These are phyloP conservation scores for Diadegma fenestrale DNA, from an alignment of 2,888 invertebrate genomes.

Conservation along the genomic window DNA sequence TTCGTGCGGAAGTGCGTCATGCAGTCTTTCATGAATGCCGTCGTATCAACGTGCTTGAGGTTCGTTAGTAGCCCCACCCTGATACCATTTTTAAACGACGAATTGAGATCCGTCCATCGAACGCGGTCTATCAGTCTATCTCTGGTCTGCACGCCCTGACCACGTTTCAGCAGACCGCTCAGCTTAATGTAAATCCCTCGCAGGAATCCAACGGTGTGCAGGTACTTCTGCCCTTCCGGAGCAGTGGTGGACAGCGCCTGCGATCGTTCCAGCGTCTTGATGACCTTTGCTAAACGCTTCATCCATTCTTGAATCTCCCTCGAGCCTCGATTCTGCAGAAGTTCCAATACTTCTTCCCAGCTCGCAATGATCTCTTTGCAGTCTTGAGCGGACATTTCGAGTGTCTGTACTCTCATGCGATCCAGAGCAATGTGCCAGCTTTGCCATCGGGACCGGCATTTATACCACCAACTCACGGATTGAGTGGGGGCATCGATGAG, in stretches of 20 bases:
- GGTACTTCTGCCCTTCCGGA: conserved; percentile 10
- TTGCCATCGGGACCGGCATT: neutral
- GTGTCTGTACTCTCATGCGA: neutral
- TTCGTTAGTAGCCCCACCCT: no score
- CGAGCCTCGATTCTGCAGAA: conserved; percentile 19
- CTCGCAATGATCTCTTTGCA: conserved; percentile 23
- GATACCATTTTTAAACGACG: no score
- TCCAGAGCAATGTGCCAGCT: conserved; percentile 2
- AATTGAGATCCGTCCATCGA: no score
- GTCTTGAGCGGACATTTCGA: conserved; percentile 23
- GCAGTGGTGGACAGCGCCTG: neutral
- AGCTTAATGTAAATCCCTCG: conserved; percentile 5
- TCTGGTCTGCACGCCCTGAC: conserved; percentile 3
- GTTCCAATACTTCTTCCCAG: conserved; percentile 20
- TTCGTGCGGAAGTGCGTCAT: no score
- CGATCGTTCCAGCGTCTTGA: neutral
- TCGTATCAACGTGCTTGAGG: no score
- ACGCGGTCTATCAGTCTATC: conserved; percentile 13
- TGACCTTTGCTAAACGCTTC: conserved; percentile 9
- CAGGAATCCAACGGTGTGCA: conserved; percentile 6
- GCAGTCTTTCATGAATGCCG: no score
- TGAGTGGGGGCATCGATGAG: neutral
- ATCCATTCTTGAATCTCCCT: no score
- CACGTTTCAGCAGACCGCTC: neutral
- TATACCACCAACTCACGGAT: neutral